Percentiles rank a stretch among this genome's conserved stretches.
phyloP scores from a whole-genome alignment of 2,888 invertebrate genomes.

The Neocrepidodera transversa region DNA sequence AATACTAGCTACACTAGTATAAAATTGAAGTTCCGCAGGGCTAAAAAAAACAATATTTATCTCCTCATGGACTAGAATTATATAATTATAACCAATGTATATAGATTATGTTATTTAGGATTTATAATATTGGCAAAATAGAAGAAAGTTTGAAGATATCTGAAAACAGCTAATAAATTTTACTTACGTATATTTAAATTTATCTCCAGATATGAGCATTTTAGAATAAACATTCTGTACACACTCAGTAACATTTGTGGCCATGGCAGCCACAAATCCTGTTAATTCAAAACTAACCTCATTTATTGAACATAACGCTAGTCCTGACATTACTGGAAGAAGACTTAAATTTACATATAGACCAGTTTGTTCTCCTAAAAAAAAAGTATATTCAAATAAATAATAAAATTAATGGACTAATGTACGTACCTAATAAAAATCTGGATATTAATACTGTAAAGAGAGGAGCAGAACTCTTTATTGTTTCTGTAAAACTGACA shows the following conservation, averaged over 20 bases:
- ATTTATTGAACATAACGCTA: conserved; percentile 78
- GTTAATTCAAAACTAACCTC: conserved; percentile 77
- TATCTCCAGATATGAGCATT: conserved; percentile 76
- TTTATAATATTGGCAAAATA: too few species aligned
- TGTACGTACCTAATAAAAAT: conserved; percentile 64
- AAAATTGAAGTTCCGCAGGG: conserved; percentile 80
- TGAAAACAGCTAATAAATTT: too few species aligned
- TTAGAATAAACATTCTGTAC: conserved; percentile 82
- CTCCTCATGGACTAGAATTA: too few species aligned
- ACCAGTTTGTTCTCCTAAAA: conserved; percentile 70
- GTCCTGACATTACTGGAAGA: conserved; percentile 78
- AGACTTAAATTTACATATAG: conserved; percentile 74
- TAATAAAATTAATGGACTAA: background rate
- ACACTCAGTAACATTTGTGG: conserved; percentile 81
- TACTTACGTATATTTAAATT: conserved; percentile 76
- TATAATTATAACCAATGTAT: too few species aligned
- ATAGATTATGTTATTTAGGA: too few species aligned
- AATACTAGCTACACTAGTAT: conserved; percentile 76
- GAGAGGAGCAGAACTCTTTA: conserved; percentile 80
- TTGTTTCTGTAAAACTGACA: conserved; percentile 82
- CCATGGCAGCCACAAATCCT: conserved; percentile 77
- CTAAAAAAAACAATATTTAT: conserved; percentile 63
- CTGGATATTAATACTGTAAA: conserved; percentile 79
- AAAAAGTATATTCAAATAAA: conserved; percentile 4
- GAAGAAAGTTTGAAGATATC: too few species aligned